These are phyloP conservation scores for Procambarus virginalis DNA, from an alignment of 1,140 invertebrate species.

Conservation along the genomic window DNA sequence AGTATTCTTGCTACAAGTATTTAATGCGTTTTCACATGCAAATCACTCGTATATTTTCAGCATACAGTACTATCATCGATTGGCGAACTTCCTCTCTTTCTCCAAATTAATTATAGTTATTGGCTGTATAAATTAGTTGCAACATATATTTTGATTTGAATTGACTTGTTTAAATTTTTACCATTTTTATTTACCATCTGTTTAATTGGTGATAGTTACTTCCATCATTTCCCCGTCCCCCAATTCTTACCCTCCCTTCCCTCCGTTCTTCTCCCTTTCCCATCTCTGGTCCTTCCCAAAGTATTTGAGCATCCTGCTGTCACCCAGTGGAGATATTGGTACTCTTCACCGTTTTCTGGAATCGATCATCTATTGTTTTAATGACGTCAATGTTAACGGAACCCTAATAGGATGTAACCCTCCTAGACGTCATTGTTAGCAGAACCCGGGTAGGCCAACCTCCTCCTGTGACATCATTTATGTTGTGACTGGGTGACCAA, in stretches of 20 bases:
- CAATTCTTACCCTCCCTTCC: neutral
- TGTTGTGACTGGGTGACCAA: slow-evolving; percentile 47
- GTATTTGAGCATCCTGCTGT: neutral
- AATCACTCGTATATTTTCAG: neutral
- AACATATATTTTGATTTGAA: neutral
- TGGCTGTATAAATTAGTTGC: too few relatives aligned
- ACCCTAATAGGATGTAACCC: neutral
- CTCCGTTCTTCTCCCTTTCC: slow-evolving; percentile 9
- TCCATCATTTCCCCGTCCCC: neutral
- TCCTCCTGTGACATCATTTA: neutral
- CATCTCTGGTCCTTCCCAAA: neutral
- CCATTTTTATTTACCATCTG: neutral
- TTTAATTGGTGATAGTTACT: neutral
- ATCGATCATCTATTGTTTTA: neutral
- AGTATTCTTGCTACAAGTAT: too few relatives aligned
- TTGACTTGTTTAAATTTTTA: neutral
- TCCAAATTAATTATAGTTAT: too few relatives aligned
- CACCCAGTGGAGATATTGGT: neutral
- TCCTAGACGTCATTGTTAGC: neutral
- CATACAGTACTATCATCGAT: neutral
- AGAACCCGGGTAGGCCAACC: neutral
- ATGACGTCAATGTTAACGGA: neutral
- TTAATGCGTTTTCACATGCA: too few relatives aligned
- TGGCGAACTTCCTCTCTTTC: neutral
- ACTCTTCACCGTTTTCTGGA: neutral